phyloP scores from a whole-genome alignment of 37 sponge, comb jelly and placozoan species.

The Halisarca cf. caerulea region DNA sequence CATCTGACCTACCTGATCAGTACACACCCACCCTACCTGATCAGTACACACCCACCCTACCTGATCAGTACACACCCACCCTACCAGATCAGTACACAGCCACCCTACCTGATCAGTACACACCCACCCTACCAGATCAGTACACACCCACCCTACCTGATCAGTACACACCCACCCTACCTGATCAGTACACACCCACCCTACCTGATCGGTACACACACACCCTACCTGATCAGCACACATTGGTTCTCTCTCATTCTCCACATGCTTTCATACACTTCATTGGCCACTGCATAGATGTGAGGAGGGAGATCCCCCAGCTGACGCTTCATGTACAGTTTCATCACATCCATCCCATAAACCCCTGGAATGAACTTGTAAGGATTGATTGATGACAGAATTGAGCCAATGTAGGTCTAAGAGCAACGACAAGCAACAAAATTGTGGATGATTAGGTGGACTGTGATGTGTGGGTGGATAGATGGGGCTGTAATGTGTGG shows the following conservation, averaged over 20 bases:
- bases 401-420: slow-evolving; percentile 96
- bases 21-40: no score
- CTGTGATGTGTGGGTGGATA: slow-evolving; percentile 12
- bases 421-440: background rate
- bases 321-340: slow-evolving; percentile 77
- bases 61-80: slow-evolving; percentile 97
- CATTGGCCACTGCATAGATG: slow-evolving; percentile 98
- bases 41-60: slow-evolving; percentile 51
- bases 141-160: slow-evolving; percentile 77
- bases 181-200: no score
- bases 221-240: slow-evolving; percentile 89
- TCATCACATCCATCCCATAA: slow-evolving; percentile 77
- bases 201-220: no score
- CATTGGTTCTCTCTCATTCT: slow-evolving; percentile 94
- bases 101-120: slow-evolving; percentile 89
- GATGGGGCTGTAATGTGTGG: no score
- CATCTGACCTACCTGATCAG: no score
- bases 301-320: slow-evolving; percentile 94
- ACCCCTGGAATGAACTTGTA: slow-evolving; percentile 81
- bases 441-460: background rate
- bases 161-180: slow-evolving; percentile 94
- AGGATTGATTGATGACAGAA: slow-evolving; percentile 93
- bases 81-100: no score
- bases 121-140: slow-evolving; percentile 96
- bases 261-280: slow-evolving; percentile 93